phyloP scores from a whole-genome alignment of 2,113 vertebrate genomes.

The Tretioscincus oriximinensis region DNA sequence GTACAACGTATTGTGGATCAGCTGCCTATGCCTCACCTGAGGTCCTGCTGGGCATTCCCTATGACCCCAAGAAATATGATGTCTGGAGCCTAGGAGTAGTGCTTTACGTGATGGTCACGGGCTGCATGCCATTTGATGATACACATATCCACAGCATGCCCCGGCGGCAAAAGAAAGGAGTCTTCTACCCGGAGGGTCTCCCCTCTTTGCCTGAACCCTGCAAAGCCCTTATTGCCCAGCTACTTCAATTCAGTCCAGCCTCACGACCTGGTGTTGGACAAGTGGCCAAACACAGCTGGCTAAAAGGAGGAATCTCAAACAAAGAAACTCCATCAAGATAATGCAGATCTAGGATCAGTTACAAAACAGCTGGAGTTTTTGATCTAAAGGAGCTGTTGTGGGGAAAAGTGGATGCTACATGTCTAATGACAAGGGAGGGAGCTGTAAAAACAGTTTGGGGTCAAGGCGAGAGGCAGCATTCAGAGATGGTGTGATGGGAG shows the following conservation, averaged over 20 bases:
- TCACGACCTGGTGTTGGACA: constrained; percentile 62
- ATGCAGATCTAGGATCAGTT: neutral
- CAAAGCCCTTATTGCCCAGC: constrained; percentile 66
- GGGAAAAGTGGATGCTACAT: neutral
- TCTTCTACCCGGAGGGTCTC: constrained; percentile 66
- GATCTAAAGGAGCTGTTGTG: neutral
- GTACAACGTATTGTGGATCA: constrained; percentile 75
- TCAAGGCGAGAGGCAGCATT: neutral
- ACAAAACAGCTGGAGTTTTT: too few relatives aligned
- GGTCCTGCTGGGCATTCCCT: constrained; percentile 76
- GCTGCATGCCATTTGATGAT: constrained; percentile 75
- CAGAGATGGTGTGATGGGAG: neutral
- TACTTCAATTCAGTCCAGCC: constrained; percentile 69
- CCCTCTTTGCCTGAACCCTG: constrained; percentile 64
- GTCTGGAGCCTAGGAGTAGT: constrained; percentile 79
- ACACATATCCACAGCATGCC: constrained; percentile 65
- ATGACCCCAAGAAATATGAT: constrained; percentile 76
- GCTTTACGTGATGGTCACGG: constrained; percentile 77
- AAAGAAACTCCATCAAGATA: neutral
- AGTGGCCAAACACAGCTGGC: constrained; percentile 74
- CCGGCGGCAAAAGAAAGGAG: constrained; percentile 69
- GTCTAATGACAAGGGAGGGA: neutral
- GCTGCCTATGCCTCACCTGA: constrained; percentile 73
- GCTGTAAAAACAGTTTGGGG: neutral
- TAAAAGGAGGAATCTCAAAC: constrained; percentile 58